Percentiles rank a stretch among this genome's conserved stretches.
Evolutionary conservation across 2,113 vertebrate genomes (phyloP).

Genomic region (Nansenia antarctica): DNA sequence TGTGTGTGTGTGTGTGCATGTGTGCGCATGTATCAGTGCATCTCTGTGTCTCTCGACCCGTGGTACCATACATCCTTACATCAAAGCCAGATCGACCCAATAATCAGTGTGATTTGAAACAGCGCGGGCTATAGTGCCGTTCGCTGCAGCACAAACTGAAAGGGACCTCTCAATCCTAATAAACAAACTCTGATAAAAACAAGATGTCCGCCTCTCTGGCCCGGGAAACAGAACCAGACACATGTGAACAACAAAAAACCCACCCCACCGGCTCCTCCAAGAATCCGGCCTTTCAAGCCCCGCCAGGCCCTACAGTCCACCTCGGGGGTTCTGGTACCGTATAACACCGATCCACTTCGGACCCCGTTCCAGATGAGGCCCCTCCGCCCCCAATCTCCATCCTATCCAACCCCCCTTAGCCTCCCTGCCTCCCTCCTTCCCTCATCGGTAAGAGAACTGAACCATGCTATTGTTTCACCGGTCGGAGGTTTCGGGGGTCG

Average conservation of each 20-base stretch:
- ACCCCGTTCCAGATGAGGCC: conserved; percentile 4
- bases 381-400: background rate
- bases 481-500: conserved; percentile 16
- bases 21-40: background rate
- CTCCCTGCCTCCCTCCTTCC: too few relatives aligned
- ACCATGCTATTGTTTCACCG: conserved; percentile 19
- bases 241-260: conserved; percentile 31
- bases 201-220: conserved; percentile 36
- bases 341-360: conserved; percentile 26
- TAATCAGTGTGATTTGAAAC: conserved; percentile 55
- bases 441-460: background rate
- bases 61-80: too few relatives aligned
- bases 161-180: conserved; percentile 46
- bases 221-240: conserved; percentile 48
- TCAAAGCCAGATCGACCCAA: conserved; percentile 37
- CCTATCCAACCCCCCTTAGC: too few relatives aligned
- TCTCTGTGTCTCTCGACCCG: background rate
- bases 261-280: conserved; percentile 14
- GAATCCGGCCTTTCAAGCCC: conserved; percentile 17
- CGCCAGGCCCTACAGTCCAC: conserved; percentile 31
- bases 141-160: conserved; percentile 30
- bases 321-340: conserved; percentile 22
- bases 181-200: conserved; percentile 62
- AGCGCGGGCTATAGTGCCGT: conserved; percentile 36
- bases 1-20: background rate